Percentiles rank a stretch among this genome's conserved stretches.
phyloP scores from a whole-genome alignment of 2,113 vertebrate genomes.

The Butorides virescens region DNA sequence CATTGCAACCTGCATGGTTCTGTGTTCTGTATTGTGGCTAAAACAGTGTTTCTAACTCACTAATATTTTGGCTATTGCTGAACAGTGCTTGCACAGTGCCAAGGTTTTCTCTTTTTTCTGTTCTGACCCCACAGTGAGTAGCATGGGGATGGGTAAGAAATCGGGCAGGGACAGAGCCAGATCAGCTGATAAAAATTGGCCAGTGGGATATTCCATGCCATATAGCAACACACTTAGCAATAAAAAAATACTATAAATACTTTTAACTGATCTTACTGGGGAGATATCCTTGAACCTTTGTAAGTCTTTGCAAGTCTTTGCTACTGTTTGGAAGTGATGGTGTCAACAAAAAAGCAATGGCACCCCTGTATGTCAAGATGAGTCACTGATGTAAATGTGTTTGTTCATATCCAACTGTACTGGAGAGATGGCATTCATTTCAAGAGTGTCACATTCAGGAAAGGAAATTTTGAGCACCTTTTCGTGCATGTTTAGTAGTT shows the following conservation, averaged over 20 bases:
- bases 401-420: neutral
- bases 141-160: neutral
- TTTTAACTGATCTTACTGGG: neutral
- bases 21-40: neutral
- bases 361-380: neutral
- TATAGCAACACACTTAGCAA: neutral
- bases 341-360: rapidly evolving
- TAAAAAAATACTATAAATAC: neutral
- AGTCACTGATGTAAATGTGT: neutral
- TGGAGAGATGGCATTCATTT: neutral
- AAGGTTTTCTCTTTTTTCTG: neutral
- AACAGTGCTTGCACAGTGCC: neutral
- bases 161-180: neutral
- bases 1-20: neutral
- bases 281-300: neutral
- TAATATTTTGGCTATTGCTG: neutral
- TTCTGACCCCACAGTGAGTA: neutral
- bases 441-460: neutral
- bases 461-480: neutral
- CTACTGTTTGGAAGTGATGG: neutral
- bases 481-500: neutral
- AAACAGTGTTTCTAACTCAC: neutral
- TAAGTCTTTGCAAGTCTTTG: neutral
- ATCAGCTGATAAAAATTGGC: neutral
- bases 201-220: neutral